These are phyloP conservation scores for Megastigmus dorsalis DNA, from an alignment of 2,888 invertebrate species.

Conservation along the genomic window DNA sequence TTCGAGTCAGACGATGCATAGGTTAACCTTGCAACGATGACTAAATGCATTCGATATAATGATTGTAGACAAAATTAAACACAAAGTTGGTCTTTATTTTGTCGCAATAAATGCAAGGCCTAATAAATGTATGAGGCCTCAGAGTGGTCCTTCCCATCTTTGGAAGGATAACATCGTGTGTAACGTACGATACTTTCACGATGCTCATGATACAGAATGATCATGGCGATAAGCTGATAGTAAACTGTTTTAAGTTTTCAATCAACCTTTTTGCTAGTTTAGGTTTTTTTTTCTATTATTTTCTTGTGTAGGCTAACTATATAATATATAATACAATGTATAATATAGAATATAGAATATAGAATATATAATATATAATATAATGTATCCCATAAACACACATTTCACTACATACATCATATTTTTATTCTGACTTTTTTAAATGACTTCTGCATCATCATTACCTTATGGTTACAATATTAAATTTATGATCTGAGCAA, in stretches of 20 bases:
- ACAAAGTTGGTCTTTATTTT: not conserved
- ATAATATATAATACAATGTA: too few relatives aligned
- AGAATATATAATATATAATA: too few relatives aligned
- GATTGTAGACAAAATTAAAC: not conserved
- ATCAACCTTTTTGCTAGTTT: slow-evolving; percentile 50
- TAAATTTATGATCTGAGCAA: too few relatives aligned
- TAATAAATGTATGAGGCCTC: slow-evolving; percentile 5
- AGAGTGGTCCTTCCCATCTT: slow-evolving; percentile 38
- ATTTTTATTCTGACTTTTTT: too few relatives aligned
- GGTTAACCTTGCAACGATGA: slow-evolving; percentile 31
- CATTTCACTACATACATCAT: too few relatives aligned
- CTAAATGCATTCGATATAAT: slow-evolving; percentile 20
- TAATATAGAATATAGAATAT: too few relatives aligned
- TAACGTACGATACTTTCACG: slow-evolving; percentile 52
- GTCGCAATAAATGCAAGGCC: slow-evolving; percentile 6
- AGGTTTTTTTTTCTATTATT: slow-evolving; percentile 18
- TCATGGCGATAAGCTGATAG: slow-evolving; percentile 37
- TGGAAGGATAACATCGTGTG: slow-evolving; percentile 54
- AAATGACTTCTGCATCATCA: too few relatives aligned
- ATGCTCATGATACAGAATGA: slow-evolving; percentile 36
- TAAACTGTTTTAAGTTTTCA: slow-evolving; percentile 6
- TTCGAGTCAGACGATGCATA: slow-evolving; percentile 9
- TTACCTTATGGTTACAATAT: too few relatives aligned
- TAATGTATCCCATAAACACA: too few relatives aligned
- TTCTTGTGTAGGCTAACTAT: too few relatives aligned